Evolutionary conservation across 2,888 invertebrate species (phyloP), one percentile per base, ranked within the genome.

Genomic region (Lepetodrilus schrolli): DNA sequence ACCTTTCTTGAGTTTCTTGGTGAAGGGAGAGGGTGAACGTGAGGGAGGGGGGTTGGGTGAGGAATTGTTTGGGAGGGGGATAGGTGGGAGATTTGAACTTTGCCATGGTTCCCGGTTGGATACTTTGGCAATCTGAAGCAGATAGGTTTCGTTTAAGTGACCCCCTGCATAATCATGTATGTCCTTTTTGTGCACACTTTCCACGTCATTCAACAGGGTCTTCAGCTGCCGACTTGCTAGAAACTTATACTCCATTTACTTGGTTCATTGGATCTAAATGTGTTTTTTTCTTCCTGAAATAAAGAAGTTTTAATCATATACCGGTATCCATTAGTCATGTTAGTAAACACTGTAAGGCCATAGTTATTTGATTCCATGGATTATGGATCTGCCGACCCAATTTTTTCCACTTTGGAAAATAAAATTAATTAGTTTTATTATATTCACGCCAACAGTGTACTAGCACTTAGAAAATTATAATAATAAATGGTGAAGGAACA

Each of bases 131-230:
- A 80, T 77, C 74, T 82, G 81, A 34, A 74, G 78, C 4, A 89
- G 78, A 36, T 85, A 81, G 13, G 83, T 80, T 70, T 88, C 88
- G 81, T 90, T 90, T 23, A 90, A 79, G 75, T 89, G 88, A 26
- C 90, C 90, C 48, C 82, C 83, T 23, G 87, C 84, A 75, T 79
- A 89, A 50, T 84, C 84, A 72, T 82, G 74, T 21, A 88, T 86
- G 73, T 90, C 88, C 50, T 84, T 79, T 73, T 86, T 86, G 66
- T 88, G 88, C 43, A 85, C 84, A 10, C 70, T 78, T 47, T 86
- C 84, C 1, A 85, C 80, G 80, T 83, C 81, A 75, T 89, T 85
- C 4, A 90, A 81, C 7, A 88, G 77, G 48, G 83, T 77, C 17
- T 82, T 80, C 2, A 89, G 83, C 30, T 86, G 84, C 49, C 78